Conservation (phyloP, 2,888 invertebrate species). For the Piscicola geometra region DNA sequence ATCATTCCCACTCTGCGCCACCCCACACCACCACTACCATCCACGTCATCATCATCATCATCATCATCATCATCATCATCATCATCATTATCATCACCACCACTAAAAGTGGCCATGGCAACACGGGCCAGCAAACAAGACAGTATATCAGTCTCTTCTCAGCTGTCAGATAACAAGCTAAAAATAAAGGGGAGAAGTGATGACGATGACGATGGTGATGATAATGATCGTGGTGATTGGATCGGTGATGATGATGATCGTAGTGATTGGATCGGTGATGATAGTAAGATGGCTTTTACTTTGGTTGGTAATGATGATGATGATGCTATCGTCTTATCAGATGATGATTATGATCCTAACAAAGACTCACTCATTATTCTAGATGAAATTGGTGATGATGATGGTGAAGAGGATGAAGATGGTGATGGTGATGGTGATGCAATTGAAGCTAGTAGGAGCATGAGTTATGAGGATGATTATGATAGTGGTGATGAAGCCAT, state of each 20-base stretch:
- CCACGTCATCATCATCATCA: no score
- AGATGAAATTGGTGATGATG: neutral
- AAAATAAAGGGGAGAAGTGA: no score
- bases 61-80: conserved; percentile 36
- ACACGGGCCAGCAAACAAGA: no score
- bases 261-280: neutral
- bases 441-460: no score
- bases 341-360: neutral
- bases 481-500: neutral
- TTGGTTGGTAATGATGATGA: neutral
- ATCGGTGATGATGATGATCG: neutral
- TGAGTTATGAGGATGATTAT: neutral
- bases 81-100: conserved; percentile 37
- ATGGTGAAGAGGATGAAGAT: neutral
- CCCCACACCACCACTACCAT: no score
- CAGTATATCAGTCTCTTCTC: no score
- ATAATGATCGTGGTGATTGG: neutral
- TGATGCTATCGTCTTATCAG: neutral
- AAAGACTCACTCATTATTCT: neutral
- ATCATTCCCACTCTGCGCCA: no score
- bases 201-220: no score
- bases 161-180: no score
- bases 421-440: neutral
- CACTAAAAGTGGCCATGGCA: conserved; percentile 15
- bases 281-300: no score